Evolutionary conservation across 2,888 invertebrate genomes (phyloP).

Genomic region (Nemapogon koenigi): DNA sequence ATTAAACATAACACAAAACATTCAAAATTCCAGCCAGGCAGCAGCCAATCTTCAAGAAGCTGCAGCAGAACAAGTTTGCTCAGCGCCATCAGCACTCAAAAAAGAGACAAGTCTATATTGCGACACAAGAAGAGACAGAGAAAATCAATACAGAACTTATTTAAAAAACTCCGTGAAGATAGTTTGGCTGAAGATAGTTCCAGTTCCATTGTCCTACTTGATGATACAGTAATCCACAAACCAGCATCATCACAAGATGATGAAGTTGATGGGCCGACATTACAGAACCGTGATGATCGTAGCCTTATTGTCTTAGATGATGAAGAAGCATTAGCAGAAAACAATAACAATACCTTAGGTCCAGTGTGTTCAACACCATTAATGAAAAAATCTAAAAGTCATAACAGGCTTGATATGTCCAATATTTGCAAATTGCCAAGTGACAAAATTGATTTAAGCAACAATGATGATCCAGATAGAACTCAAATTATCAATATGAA

Average conservation of each 20-base stretch:
- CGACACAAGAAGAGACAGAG: constrained; percentile 1
- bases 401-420: no score
- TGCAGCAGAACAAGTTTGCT: not conserved
- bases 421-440: not conserved
- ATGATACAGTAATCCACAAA: no score
- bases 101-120: not conserved
- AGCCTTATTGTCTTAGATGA: not conserved
- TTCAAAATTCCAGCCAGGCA: no score
- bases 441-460: constrained; percentile 17
- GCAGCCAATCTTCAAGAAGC: not conserved
- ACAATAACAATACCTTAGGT: not conserved
- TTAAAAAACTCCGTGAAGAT: constrained; percentile 1
- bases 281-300: not conserved
- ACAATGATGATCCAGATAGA: constrained; percentile 27
- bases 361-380: not conserved
- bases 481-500: constrained; percentile 35
- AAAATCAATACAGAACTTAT: constrained; percentile 5
- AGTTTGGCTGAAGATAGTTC: not conserved
- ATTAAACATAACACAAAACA: no score
- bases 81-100: not conserved
- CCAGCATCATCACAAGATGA: no score
- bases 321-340: not conserved
- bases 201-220: constrained; percentile 4
- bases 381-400: not conserved
- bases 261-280: not conserved